Evolutionary conservation across 2,113 vertebrate species (phyloP).

Genomic region (Takifugu bimaculatus): DNA sequence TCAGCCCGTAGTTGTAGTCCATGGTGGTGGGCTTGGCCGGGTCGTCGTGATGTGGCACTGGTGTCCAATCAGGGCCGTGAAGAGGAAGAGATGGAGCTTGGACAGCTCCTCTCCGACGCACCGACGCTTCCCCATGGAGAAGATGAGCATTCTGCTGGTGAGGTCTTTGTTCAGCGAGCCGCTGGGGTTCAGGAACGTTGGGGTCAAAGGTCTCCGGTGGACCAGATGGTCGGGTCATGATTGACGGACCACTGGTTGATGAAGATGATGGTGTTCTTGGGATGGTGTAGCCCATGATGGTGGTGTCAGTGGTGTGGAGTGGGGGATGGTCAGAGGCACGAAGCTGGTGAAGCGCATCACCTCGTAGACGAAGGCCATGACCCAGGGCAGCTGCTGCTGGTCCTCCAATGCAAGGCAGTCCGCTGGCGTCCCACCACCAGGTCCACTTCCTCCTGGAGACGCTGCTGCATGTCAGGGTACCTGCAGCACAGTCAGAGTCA

Average conservation of each 20-base stretch:
- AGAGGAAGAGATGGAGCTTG: constrained; percentile 88
- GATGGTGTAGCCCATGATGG: constrained; percentile 84
- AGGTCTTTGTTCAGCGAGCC: constrained; percentile 86
- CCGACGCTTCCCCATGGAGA: constrained; percentile 89
- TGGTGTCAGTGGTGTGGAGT: constrained; percentile 83
- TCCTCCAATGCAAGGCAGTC: constrained; percentile 83
- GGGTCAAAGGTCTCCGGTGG: constrained; percentile 85
- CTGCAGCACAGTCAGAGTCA: constrained; percentile 55
- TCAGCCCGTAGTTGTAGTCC: constrained; percentile 84
- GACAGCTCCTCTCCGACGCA: constrained; percentile 95
- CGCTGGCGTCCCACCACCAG: constrained; percentile 81
- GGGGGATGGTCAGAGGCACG: constrained; percentile 90
- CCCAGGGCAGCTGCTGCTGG: constrained; percentile 81
- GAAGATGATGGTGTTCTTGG: constrained; percentile 89
- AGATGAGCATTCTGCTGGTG: constrained; percentile 84
- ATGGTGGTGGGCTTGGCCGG: constrained; percentile 68
- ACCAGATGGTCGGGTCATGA: constrained; percentile 85
- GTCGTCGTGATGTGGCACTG: constrained; percentile 84
- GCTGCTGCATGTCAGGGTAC: constrained; percentile 83
- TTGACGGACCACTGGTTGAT: constrained; percentile 97
- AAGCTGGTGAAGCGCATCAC: constrained; percentile 93
- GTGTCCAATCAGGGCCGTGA: constrained; percentile 82
- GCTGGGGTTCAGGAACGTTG: constrained; percentile 81
- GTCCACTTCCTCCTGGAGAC: constrained; percentile 86
- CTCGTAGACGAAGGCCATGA: constrained; percentile 92